Evolutionary conservation across 2,888 invertebrate species (phyloP).

Genomic region (Caradrina kadenii): DNA sequence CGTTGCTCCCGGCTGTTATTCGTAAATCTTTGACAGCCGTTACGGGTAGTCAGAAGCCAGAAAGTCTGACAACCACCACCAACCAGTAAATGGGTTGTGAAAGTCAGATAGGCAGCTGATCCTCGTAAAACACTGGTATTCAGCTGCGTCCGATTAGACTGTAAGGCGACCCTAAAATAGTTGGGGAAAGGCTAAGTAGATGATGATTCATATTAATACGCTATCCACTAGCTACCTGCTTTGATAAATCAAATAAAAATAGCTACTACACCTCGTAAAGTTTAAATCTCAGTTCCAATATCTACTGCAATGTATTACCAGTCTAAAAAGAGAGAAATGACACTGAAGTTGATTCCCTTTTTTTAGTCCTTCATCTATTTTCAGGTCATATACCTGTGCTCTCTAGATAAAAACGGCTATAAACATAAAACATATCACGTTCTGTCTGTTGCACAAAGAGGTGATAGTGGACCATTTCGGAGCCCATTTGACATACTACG

Average conservation of each 20-base stretch:
- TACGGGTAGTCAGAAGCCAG: no score
- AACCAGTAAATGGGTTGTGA: no score
- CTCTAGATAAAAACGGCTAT: conserved; percentile 59
- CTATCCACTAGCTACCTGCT: conserved; percentile 4
- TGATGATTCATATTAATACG: not conserved
- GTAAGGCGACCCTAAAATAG: no score
- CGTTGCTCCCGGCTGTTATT: no score
- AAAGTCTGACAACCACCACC: no score
- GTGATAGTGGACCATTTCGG: conserved; percentile 60
- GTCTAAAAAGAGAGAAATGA: conserved; percentile 25
- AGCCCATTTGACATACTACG: conserved; percentile 64
- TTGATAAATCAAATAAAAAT: conserved; percentile 9
- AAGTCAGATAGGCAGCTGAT: no score
- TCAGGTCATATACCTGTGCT: conserved; percentile 57
- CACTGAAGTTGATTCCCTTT: not conserved
- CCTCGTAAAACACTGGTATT: no score
- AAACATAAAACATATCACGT: conserved; percentile 62
- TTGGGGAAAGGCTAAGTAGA: no score
- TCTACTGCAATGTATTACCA: conserved; percentile 18
- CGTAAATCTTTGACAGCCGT: no score
- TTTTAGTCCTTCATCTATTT: conserved; percentile 26
- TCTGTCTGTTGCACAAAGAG: conserved; percentile 62
- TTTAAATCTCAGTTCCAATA: conserved; percentile 18
- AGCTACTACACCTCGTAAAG: not conserved
- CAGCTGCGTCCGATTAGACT: no score